Conservation (phyloP, 2,888 invertebrate genomes). For the Podabrus alpinus region DNA sequence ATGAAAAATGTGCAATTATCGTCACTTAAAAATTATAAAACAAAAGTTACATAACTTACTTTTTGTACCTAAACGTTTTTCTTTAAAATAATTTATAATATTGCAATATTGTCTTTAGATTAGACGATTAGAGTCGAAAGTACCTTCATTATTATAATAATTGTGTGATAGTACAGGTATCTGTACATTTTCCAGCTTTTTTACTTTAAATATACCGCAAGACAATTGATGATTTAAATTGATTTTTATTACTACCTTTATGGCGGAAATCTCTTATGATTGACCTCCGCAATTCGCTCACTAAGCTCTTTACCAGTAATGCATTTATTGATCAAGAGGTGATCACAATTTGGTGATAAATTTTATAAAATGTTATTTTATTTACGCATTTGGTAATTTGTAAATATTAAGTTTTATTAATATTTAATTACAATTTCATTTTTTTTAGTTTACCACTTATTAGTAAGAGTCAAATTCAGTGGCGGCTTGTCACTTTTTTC, state of each 20-base stretch:
- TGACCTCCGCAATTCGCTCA: too few species aligned
- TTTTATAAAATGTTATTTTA: too few species aligned
- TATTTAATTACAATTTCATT: too few species aligned
- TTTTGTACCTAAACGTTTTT: background rate
- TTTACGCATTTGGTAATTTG: too few species aligned
- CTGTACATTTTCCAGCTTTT: conserved; percentile 36
- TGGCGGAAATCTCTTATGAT: too few species aligned
- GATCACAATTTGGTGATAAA: too few species aligned
- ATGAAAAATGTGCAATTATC: background rate
- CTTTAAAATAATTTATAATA: conserved; percentile 10
- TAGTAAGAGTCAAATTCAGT: too few species aligned
- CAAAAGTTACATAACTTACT: background rate
- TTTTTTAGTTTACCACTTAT: too few species aligned
- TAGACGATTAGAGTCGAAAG: conserved; percentile 14
- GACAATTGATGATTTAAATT: background rate
- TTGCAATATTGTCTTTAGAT: conserved; percentile 14
- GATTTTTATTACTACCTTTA: background rate
- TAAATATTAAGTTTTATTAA: too few species aligned
- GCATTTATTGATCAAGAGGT: too few species aligned
- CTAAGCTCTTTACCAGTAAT: too few species aligned
- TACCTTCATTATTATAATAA: conserved; percentile 20
- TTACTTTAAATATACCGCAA: conserved; percentile 28
- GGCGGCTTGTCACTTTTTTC: too few species aligned
- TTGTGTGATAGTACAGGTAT: conserved; percentile 36
- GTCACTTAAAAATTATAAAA: background rate